Conservation (phyloP, 2,888 invertebrate species). For the Patella pellucida region DNA sequence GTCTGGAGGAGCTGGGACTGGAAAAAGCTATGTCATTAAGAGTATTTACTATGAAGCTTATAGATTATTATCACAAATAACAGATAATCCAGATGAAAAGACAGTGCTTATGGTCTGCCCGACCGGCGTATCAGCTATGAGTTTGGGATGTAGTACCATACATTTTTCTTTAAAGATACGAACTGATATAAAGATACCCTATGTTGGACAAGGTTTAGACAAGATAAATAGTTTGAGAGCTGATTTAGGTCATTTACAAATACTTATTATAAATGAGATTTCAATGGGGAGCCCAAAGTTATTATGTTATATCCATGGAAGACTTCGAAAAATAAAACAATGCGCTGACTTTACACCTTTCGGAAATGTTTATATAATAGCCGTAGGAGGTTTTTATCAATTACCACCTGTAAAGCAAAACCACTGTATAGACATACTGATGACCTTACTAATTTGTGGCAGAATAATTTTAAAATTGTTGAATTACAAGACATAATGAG, state of each 20-base stretch:
- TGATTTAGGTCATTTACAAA: conserved; percentile 14
- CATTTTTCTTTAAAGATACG: conserved; percentile 4
- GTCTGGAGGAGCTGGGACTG: conserved; percentile 22
- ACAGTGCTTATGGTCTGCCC: conserved; percentile 9
- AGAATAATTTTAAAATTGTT: conserved; percentile 19
- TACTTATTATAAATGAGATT: conserved; percentile 25
- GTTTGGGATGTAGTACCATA: conserved; percentile 11
- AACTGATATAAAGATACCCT: conserved; percentile 17
- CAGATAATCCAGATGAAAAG: conserved; percentile 15
- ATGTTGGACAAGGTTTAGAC: conserved; percentile 4
- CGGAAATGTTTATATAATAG: conserved; percentile 16
- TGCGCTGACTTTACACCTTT: conserved; percentile 6
- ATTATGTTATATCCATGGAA: conserved; percentile 20
- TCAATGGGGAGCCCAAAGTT: conserved; percentile 15
- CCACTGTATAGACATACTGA: background rate
- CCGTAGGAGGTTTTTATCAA: conserved; percentile 26
- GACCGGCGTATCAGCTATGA: conserved; percentile 14
- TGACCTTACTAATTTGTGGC: background rate
- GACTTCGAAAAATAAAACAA: conserved; percentile 23
- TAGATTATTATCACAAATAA: conserved; percentile 6
- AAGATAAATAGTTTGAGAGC: conserved; percentile 13
- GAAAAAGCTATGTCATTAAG: conserved; percentile 22
- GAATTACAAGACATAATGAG: conserved; percentile 22
- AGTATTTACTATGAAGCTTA: conserved; percentile 22
- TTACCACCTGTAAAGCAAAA: conserved; percentile 19